phyloP scores from a whole-genome alignment of 2,888 invertebrate genomes.

The Lithophane leautieri region DNA sequence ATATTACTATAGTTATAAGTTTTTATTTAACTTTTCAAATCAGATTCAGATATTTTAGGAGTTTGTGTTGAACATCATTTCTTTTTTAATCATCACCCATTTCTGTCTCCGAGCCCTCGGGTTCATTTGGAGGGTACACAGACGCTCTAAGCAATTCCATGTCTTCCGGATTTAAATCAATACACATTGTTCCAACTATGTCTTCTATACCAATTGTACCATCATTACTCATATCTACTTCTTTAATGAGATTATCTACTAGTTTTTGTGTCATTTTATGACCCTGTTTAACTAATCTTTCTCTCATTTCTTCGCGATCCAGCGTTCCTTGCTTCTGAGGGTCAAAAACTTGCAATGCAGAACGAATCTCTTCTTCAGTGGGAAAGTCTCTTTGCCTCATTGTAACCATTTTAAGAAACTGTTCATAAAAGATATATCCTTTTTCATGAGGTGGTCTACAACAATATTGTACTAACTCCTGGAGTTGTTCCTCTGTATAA shows the following conservation, averaged over 20 bases:
- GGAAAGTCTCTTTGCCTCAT: conserved; percentile 81
- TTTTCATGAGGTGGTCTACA: conserved; percentile 82
- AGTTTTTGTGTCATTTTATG: conserved; percentile 78
- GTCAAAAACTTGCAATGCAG: conserved; percentile 81
- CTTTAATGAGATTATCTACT: conserved; percentile 83
- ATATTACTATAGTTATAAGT: conserved; percentile 12
- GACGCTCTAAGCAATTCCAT: conserved; percentile 76
- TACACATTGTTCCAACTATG: conserved; percentile 85
- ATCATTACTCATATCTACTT: conserved; percentile 85
- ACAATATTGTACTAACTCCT: conserved; percentile 82
- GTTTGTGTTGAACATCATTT: conserved; percentile 9
- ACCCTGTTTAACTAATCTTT: conserved; percentile 79
- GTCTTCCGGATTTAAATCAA: conserved; percentile 85
- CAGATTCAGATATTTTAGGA: background rate
- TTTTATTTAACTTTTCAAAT: conserved; percentile 19
- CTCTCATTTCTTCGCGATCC: conserved; percentile 81
- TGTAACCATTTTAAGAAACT: conserved; percentile 85
- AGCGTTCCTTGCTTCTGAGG: conserved; percentile 77
- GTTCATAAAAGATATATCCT: conserved; percentile 82
- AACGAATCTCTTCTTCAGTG: conserved; percentile 82
- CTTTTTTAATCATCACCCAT: background rate
- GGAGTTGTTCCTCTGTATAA: conserved; percentile 82
- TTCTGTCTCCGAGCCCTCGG: conserved; percentile 27
- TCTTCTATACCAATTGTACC: conserved; percentile 86
- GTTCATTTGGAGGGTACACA: conserved; percentile 69